A percentile compares a stretch with the other conserved stretches of the same genome.
These are phyloP conservation scores for Hoplostethus mediterraneus DNA, from an alignment of 2,797 vertebrate genomes.

Conservation along the genomic window DNA sequence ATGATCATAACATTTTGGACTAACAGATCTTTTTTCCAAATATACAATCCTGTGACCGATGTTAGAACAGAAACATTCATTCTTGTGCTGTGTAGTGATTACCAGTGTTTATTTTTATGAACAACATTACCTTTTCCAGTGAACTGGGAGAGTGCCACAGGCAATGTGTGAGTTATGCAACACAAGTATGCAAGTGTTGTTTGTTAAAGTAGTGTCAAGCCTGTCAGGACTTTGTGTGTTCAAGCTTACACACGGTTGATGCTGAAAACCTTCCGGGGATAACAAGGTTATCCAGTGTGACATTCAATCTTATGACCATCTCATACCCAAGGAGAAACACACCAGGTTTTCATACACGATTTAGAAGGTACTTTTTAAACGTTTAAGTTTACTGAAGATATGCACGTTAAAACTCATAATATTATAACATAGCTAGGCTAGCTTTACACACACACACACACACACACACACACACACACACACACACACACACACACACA, in stretches of 20 bases:
- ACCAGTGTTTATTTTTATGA: neutral
- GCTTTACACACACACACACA: no score
- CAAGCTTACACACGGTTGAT: neutral
- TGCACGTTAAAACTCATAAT: neutral
- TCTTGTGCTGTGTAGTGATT: neutral
- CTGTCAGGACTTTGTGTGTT: neutral
- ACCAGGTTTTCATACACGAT: neutral
- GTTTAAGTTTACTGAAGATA: neutral
- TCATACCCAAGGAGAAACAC: conserved; percentile 1
- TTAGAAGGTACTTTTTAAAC: neutral
- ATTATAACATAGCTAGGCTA: no score
- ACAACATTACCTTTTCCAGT: neutral
- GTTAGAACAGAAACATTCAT: neutral
- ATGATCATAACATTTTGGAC: neutral
- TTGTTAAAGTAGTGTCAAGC: neutral
- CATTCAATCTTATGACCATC: conserved; percentile 28
- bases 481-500: no score
- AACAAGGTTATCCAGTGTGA: conserved; percentile 14
- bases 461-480: no score
- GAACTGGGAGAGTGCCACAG: neutral
- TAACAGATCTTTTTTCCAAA: neutral
- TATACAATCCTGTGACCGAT: neutral
- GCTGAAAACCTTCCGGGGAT: conserved; percentile 7
- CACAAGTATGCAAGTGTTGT: neutral
- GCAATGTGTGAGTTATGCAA: neutral